phyloP scores from a whole-genome alignment of 2,113 vertebrate genomes.

The Hirundichthys speculiger region DNA sequence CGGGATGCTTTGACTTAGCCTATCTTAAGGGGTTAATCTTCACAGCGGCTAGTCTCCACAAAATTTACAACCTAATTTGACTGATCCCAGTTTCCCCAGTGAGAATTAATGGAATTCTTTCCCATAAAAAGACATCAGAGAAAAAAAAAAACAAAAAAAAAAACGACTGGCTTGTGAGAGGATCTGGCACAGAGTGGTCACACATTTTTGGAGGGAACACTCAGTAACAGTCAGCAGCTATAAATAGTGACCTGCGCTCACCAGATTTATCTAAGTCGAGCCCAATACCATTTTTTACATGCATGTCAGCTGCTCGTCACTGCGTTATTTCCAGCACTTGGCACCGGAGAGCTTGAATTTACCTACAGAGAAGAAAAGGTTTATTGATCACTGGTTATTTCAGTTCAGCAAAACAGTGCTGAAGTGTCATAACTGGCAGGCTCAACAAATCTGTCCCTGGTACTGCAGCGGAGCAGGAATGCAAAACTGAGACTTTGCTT shows the following conservation, averaged over 20 bases:
- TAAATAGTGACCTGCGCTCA: constrained; percentile 40
- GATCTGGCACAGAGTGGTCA: constrained; percentile 47
- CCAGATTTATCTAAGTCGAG: constrained; percentile 39
- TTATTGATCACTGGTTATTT: not conserved
- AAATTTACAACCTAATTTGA: constrained; percentile 1
- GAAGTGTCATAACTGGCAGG: constrained; percentile 7
- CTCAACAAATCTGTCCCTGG: constrained; percentile 8
- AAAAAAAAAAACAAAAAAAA: not conserved
- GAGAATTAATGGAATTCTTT: constrained; percentile 6
- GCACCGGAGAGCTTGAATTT: not conserved
- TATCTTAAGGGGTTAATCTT: not conserved
- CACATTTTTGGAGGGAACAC: constrained; percentile 72
- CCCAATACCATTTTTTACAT: constrained; percentile 5
- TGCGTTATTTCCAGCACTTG: not conserved
- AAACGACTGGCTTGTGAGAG: constrained; percentile 15
- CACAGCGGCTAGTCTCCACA: not conserved
- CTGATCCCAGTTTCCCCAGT: not conserved
- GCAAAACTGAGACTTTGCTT: constrained; percentile 27
- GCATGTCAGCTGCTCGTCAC: not conserved
- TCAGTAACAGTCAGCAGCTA: constrained; percentile 42
- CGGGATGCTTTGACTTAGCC: not conserved
- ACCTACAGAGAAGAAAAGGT: not conserved
- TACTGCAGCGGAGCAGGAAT: constrained; percentile 24
- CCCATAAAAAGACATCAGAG: constrained; percentile 13
- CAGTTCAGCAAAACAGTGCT: no score